Percentiles rank a stretch among this genome's conserved stretches.
Conservation (phyloP, 64 coral and sea anemone species). For the Trachythela sp. region DNA sequence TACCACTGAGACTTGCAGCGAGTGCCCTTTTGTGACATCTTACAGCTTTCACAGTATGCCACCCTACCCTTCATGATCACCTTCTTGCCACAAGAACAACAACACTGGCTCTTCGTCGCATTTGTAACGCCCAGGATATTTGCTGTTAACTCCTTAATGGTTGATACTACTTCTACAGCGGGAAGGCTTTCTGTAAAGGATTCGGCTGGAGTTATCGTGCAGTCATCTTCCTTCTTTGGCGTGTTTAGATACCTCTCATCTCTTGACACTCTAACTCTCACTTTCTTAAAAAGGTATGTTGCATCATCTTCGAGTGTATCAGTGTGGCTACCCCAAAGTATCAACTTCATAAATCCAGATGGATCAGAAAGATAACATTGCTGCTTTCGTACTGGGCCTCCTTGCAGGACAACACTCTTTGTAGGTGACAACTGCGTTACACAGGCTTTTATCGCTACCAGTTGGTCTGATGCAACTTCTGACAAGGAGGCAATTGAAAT, state of each 20-base stretch:
- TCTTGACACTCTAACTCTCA: no score
- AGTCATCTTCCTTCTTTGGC: constrained; percentile 67
- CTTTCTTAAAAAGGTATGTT: no score
- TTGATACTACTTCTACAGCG: constrained; percentile 36
- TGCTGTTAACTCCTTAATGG: constrained; percentile 45
- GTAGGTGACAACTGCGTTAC: constrained; percentile 37
- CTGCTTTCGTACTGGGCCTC: constrained; percentile 67
- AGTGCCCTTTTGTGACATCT: no score
- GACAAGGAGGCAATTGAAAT: constrained; percentile 59
- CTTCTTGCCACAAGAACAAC: no score
- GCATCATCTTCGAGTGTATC: no score
- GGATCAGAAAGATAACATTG: constrained; percentile 59
- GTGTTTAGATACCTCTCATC: constrained; percentile 69
- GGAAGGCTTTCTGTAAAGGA: constrained; percentile 42
- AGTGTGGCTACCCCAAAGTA: constrained; percentile 69
- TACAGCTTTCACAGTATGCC: no score
- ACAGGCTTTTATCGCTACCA: constrained; percentile 59
- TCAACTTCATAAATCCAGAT: constrained; percentile 59
- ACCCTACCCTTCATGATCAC: no score
- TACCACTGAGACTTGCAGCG: no score
- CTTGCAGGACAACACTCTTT: constrained; percentile 53
- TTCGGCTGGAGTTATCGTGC: constrained; percentile 41
- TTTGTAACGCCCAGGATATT: constrained; percentile 39
- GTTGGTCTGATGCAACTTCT: constrained; percentile 57
- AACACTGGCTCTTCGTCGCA: no score